phyloP scores from a whole-genome alignment of 37 sponge, comb jelly and placozoan species.

The Aplysina aerophoba region DNA sequence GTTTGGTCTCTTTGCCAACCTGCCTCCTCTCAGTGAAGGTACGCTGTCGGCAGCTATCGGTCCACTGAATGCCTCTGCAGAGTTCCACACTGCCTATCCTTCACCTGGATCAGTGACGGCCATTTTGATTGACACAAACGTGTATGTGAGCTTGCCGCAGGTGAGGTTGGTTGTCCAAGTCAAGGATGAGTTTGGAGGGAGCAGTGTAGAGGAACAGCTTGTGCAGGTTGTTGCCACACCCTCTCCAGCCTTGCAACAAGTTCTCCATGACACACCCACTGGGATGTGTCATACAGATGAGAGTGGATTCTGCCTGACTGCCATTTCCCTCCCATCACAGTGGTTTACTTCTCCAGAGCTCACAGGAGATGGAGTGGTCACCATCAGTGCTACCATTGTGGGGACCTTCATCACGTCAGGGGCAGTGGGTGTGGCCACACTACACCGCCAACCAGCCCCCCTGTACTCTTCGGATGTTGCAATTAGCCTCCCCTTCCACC shows the following conservation, averaged over 20 bases:
- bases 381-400: constrained; percentile 29
- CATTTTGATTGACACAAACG: constrained; percentile 41
- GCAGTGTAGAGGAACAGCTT: constrained; percentile 24
- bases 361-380: neutral
- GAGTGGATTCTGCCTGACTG: constrained; percentile 49
- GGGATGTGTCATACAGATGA: neutral
- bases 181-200: constrained; percentile 35
- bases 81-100: constrained; percentile 13
- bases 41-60: constrained; percentile 47
- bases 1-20: constrained; percentile 46
- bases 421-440: constrained; percentile 42
- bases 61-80: neutral
- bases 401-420: constrained; percentile 30
- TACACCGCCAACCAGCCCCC: constrained; percentile 14
- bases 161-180: constrained; percentile 61
- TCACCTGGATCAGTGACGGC: constrained; percentile 37
- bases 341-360: constrained; percentile 47
- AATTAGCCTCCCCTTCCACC: constrained; percentile 50
- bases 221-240: neutral
- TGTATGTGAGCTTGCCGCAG: constrained; percentile 47
- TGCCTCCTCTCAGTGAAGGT: neutral
- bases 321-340: constrained; percentile 40
- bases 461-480: constrained; percentile 45
- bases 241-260: constrained; percentile 12
- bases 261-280: constrained; percentile 8